phyloP scores from a whole-genome alignment of 2,113 vertebrate species.

The Mesitornis unicolor region DNA sequence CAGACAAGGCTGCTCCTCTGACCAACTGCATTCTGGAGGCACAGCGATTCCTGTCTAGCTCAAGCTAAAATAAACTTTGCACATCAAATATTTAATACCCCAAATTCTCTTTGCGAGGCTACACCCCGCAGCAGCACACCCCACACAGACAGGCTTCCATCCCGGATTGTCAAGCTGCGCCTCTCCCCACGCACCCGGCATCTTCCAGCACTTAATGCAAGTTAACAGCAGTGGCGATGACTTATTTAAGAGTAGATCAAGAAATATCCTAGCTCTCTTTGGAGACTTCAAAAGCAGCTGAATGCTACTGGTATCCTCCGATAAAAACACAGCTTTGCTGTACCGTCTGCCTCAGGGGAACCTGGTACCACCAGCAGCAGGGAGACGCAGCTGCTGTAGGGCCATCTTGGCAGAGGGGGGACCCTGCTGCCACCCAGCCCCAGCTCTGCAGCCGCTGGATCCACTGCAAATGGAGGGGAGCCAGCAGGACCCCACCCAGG shows the following conservation, averaged over 20 bases:
- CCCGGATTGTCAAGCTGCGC: neutral
- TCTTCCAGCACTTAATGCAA: neutral
- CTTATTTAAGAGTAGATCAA: conserved; percentile 66
- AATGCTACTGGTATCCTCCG: neutral
- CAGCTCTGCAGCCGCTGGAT: rapidly evolving
- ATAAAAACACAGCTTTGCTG: conserved; percentile 35
- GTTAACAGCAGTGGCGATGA: conserved; percentile 53
- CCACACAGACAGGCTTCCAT: neutral
- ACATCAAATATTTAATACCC: neutral
- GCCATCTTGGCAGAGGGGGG: rapidly evolving
- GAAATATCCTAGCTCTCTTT: conserved; percentile 38
- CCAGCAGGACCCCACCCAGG: neutral
- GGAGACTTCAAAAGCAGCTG: conserved; percentile 57
- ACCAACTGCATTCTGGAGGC: neutral
- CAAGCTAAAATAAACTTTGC: conserved; percentile 18
- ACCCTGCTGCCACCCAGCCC: neutral
- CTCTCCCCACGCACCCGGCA: neutral
- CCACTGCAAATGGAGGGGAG: neutral
- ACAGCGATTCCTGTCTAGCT: neutral
- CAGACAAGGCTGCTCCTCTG: neutral
- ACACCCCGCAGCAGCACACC: neutral
- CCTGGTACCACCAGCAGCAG: rapidly evolving
- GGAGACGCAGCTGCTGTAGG: rapidly evolving
- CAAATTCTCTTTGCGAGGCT: neutral
- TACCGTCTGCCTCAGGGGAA: neutral